Evolutionary conservation across 2,888 invertebrate species (phyloP).

Genomic region (Papilio gigon): DNA sequence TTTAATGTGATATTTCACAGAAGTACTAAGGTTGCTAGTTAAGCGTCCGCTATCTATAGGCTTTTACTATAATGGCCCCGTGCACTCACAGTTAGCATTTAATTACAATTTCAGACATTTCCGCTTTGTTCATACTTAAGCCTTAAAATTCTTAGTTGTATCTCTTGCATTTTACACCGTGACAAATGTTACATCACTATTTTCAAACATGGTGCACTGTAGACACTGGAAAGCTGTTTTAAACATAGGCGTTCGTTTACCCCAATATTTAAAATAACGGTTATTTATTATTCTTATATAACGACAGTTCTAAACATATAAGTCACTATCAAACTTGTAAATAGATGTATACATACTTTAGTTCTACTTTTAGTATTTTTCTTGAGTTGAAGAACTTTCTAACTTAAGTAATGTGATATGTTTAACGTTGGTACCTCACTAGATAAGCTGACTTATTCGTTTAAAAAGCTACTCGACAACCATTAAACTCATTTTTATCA

Average conservation of each 20-base stretch:
- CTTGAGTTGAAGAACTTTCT: not conserved
- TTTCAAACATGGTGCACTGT: not conserved
- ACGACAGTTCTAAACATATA: not conserved
- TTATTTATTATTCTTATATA: conserved; percentile 19
- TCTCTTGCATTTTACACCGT: conserved; percentile 16
- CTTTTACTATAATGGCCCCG: conserved; percentile 9
- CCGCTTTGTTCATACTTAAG: conserved; percentile 30
- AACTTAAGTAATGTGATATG: not conserved
- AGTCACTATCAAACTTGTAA: not conserved
- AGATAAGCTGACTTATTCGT: no score
- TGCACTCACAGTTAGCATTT: conserved; percentile 29
- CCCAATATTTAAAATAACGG: conserved; percentile 1
- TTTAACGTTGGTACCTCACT: no score
- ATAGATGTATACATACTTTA: not conserved
- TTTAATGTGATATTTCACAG: no score
- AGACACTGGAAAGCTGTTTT: conserved; percentile 6
- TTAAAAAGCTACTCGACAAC: no score
- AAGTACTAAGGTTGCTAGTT: conserved; percentile 4
- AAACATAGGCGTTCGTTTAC: conserved; percentile 17
- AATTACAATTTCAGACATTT: conserved; percentile 39
- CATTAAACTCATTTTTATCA: no score
- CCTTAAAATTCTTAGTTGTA: conserved; percentile 13
- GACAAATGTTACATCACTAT: conserved; percentile 15
- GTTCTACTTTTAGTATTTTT: not conserved
- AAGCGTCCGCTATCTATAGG: conserved; percentile 18